phyloP scores from a whole-genome alignment of 2,888 invertebrate genomes.

The Tolmerus cingulatus region DNA sequence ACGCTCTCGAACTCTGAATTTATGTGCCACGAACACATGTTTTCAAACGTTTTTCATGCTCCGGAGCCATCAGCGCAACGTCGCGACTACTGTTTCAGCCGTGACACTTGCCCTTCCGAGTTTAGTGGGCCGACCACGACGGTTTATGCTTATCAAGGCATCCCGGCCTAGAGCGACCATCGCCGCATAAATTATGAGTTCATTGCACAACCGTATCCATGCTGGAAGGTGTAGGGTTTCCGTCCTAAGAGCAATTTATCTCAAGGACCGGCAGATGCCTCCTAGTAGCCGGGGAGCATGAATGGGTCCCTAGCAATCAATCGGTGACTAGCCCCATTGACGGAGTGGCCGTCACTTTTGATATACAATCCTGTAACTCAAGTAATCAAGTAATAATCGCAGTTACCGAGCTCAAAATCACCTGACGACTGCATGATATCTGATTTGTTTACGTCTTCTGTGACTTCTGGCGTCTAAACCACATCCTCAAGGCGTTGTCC shows the following conservation, averaged over 20 bases:
- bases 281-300: not conserved
- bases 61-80: not conserved
- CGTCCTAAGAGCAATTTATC: not conserved
- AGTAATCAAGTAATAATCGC: not conserved
- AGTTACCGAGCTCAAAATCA: not conserved
- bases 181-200: not conserved
- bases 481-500: constrained; percentile 25
- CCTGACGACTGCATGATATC: not conserved
- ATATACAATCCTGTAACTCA: not conserved
- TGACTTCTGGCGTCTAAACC: constrained; percentile 1
- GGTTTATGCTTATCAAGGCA: not conserved
- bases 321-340: not conserved
- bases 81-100: not conserved
- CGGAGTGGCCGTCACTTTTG: not conserved
- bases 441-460: not conserved
- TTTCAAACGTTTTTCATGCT: constrained; percentile 3
- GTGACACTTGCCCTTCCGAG: not conserved
- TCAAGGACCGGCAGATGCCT: not conserved
- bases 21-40: constrained; percentile 30
- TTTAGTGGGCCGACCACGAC: not conserved
- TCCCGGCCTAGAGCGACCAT: not conserved
- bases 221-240: not conserved
- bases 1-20: not conserved
- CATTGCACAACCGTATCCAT: not conserved
- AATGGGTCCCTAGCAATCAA: not conserved